Evolutionary conservation across 1,140 invertebrate genomes (phyloP).

Genomic region (Cyrtorhinus lividipennis): DNA sequence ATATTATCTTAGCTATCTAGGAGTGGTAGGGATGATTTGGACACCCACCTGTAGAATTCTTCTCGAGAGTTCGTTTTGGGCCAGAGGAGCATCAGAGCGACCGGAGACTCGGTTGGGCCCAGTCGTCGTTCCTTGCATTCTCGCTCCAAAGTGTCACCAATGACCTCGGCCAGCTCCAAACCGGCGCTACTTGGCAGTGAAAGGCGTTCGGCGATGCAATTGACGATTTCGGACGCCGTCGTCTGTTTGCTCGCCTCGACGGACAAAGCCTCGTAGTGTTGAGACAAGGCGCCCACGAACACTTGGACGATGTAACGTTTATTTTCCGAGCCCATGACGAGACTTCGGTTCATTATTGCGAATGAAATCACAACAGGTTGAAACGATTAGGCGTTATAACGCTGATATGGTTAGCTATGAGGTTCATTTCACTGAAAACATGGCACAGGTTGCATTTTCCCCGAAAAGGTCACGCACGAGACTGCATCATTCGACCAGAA

Average conservation of each 20-base stretch:
- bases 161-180: constrained; percentile 83
- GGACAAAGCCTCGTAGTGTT: constrained; percentile 75
- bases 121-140: constrained; percentile 87
- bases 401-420: not conserved
- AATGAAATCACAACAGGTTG: not conserved
- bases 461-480: not conserved
- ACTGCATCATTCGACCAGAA: not conserved
- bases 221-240: constrained; percentile 74
- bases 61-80: constrained; percentile 48
- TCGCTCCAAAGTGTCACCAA: constrained; percentile 61
- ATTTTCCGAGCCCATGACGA: constrained; percentile 25
- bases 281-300: constrained; percentile 76
- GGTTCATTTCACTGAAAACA: not conserved
- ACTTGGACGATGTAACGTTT: constrained; percentile 50
- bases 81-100: constrained; percentile 85
- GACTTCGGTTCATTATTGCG: not conserved
- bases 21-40: too few relatives aligned
- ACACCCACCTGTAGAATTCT: constrained; percentile 40
- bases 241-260: constrained; percentile 87
- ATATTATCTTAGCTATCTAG: too few relatives aligned
- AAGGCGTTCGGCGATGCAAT: constrained; percentile 66
- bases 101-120: constrained; percentile 71
- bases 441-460: not conserved
- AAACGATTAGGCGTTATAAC: not conserved
- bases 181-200: constrained; percentile 45